Evolutionary conservation across 2,888 invertebrate genomes (phyloP), one percentile per base, ranked within the genome.

Genomic region (Mesochorus sp.): DNA sequence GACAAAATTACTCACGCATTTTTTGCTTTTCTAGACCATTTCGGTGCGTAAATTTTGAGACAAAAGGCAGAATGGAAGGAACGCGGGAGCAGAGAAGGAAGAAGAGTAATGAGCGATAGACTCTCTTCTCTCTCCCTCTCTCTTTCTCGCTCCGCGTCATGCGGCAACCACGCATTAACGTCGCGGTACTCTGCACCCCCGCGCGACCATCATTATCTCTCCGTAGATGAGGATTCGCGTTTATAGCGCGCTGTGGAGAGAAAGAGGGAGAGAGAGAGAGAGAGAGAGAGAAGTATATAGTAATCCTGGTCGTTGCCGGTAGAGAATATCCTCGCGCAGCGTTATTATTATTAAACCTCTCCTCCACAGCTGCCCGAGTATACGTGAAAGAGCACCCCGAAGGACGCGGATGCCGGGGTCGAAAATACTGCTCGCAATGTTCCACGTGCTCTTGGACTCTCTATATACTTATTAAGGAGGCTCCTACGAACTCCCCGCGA

Each of bases 121-220:
- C 10, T 24, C 2, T 51, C 51, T 28, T n/a, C n/a, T n/a, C n/a
- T n/a, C n/a, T n/a, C n/a, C n/a, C n/a, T n/a, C n/a, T n/a, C n/a
- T n/a, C n/a, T n/a, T n/a, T n/a, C n/a, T n/a, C n/a, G n/a, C n/a
- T n/a, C n/a, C n/a, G 78, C 64, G 75, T 80, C 72, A 64, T 67
- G 68, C 49, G 70, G 73, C 67, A 76, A 75, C 61, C 61, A 80
- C 68, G 79, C 79, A 79, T 80, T 80, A 80, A 57, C 12, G 42
- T 49, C 71, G 24, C 44, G 51, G 31, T 31, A 37, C 26, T 44
- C 61, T 37, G 68, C 64, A 83, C 86, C 83, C 86, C 85, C 84
- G 83, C 83, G 82, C 83, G 85, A 85, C 82, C 81, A 83, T 86
- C 85, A 87, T 87, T 87, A 87, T 83, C 82, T 76, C 76, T 73